A percentile compares a stretch with the other conserved stretches of the same genome.
These are phyloP conservation scores for Buceros bicornis DNA, from an alignment of 2,797 vertebrate species.

Conservation along the genomic window DNA sequence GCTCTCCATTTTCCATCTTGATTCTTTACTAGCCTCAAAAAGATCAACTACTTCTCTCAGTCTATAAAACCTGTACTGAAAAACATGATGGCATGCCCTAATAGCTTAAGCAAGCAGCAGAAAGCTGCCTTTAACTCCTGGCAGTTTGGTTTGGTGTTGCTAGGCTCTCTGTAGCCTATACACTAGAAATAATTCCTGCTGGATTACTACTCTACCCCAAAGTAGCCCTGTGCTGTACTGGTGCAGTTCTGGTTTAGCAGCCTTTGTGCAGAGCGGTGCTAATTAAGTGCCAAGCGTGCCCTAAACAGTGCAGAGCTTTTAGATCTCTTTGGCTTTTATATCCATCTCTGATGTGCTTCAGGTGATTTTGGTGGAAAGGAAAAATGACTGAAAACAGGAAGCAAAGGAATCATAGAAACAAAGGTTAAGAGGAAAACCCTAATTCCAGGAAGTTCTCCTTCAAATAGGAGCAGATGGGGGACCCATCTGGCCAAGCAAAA, in stretches of 20 bases:
- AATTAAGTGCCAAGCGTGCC: neutral
- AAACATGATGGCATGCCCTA: neutral
- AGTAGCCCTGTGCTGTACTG: neutral
- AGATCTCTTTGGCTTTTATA: neutral
- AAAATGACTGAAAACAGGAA: neutral
- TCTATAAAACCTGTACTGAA: neutral
- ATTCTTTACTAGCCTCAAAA: neutral
- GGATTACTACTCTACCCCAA: neutral
- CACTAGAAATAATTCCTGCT: neutral
- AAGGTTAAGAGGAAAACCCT: slow-evolving; percentile 53
- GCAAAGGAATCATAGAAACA: neutral
- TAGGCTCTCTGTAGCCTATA: neutral
- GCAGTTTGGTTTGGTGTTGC: neutral
- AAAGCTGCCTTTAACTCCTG: slow-evolving; percentile 13
- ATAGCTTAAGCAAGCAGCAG: neutral
- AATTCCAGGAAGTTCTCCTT: slow-evolving; percentile 34
- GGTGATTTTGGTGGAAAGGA: neutral
- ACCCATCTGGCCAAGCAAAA: slow-evolving; percentile 62
- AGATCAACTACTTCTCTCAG: neutral
- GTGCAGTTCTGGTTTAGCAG: neutral
- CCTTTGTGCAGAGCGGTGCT: neutral
- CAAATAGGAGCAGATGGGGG: slow-evolving; percentile 55
- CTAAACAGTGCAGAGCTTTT: neutral
- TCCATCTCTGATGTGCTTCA: neutral
- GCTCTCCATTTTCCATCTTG: neutral